Base-by-base conservation (phyloP, 2,113 vertebrate genomes). In the Platichthys stellatus region DNA sequence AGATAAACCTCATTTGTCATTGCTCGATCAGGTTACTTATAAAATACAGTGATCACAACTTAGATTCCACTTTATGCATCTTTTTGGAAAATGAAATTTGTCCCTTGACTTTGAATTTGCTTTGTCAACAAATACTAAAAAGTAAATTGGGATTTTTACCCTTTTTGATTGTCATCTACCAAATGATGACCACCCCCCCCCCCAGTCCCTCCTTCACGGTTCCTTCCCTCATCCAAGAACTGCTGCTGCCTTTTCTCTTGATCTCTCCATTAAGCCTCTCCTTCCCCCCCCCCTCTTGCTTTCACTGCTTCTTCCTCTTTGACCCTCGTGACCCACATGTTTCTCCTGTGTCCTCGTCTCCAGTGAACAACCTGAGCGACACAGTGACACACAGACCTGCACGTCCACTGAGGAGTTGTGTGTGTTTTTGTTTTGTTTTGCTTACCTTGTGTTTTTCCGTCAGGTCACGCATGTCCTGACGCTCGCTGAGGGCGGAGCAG, bases 131-230 rank as follows among this genome's bases (percentile, higher is more conserved):
- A 47, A 15, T 15, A 5, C 45, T 47, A 4, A 47, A 13, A 17
- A 4, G 14, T 47, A 47, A 47, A 4, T 15, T 14, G 28, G 5
- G 28, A 31, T 31, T 31, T 31, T 31, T 31, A 31, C 28, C 28
- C 4, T 31, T 31, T 31, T 6, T 28, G 28, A 28, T 28, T 28
- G 28, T 28, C 28, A 31, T 6, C 0, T 5, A 31, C 28, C 5
- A 31, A 6, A 31, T 96, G 96, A 97, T 96, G 2, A 2, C 26
- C 26, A 2, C 26, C 26, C 26, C 20, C 5, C 18, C 38, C 65
- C 64, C 60, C 80, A 56, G 56, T 64, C 67, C 63, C n/a, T 24
- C 21, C 54, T 24, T 57, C n/a, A 3, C n/a, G 53, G 58, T 24
- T 47, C 63, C 79, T 5, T 57, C 54, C 31, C 67, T 56, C 63